Base-by-base conservation (phyloP, 2,888 invertebrate genomes). In the Hydroisotoma schaefferi region DNA sequence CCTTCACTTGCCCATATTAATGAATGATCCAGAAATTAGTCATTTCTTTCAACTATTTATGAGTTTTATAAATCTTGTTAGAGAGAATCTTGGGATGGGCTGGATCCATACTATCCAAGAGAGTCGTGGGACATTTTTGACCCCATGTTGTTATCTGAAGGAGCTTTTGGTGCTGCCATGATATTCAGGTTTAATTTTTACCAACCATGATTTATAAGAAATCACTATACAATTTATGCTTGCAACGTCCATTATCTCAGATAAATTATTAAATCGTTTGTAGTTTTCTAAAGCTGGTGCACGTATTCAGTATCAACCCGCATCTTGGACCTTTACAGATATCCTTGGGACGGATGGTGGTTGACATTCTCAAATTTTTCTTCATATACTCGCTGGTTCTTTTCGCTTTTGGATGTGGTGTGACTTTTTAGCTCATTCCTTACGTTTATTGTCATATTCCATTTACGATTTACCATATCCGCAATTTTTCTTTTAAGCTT, bases 121-220 rank as follows among this genome's bases (percentile, higher is more conserved):
- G 90, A 92, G 73, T 80, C 88, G 55, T 97, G 95, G 95, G 84
- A 90, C 69, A 88, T 89, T 5, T 95, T 90, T 75, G 95, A 95
- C 78, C 94, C 94, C 0, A 93, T 94, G 75, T 80, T 97, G 6
- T 89, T 97, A 28, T 89, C 92, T 5, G 93, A 94, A 52, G 93
- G 92, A 29, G 80, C 95, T 53, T 95, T 94, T 78, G 94, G 95
- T 10, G 94, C 90, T 1, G 95, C 94, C 54, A 97, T 95, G 79
- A 87, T 97, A 63, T 93, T 92, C 76, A 89, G 88, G 84, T 85
- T 73, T n/a, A 26, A 28, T 49, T 10, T 33, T 15, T 33, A 33
- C 33, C 8, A 10, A 8, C 33, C 43, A n/a, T 15, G 43, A 12
- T 10, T 8, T 28, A 23, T 53, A 22, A 6, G 26, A 10, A 15